These are phyloP conservation scores for Saccopteryx bilineata DNA, from an alignment of 2,113 vertebrate species.

Conservation along the genomic window DNA sequence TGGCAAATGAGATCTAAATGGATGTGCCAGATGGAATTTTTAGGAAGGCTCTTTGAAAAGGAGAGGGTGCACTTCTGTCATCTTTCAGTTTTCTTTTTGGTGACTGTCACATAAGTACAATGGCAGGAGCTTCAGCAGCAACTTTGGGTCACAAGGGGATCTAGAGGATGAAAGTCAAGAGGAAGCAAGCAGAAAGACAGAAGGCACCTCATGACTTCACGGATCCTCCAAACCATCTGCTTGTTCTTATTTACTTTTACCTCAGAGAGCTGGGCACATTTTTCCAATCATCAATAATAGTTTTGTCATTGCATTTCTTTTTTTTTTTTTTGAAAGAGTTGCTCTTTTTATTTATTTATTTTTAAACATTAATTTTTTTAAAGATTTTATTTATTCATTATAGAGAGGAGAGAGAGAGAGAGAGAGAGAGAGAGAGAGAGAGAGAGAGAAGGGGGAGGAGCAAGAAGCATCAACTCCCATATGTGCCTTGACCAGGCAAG, in stretches of 20 bases:
- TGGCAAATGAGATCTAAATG: constrained; percentile 41
- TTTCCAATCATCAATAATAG: not conserved
- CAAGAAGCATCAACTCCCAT: too few species aligned
- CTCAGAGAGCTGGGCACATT: not conserved
- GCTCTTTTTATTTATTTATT: too few species aligned
- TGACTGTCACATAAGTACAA: not conserved
- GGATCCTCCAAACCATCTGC: not conserved
- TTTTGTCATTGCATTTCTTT: not conserved
- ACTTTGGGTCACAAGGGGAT: not conserved
- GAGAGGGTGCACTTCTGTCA: not conserved
- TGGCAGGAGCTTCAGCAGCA: not conserved
- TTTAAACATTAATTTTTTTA: too few species aligned
- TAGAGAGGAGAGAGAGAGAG: too few species aligned
- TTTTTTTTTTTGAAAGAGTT: too few species aligned
- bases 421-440: too few species aligned
- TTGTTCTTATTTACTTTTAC: constrained; percentile 2
- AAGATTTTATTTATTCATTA: too few species aligned
- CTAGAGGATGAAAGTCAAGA: not conserved
- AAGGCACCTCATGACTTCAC: not conserved
- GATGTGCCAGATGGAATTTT: not conserved
- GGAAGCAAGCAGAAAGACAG: not conserved
- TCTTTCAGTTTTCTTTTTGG: not conserved
- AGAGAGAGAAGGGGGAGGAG: too few species aligned
- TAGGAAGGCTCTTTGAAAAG: not conserved
- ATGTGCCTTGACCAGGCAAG: too few species aligned